phyloP scores from a whole-genome alignment of 2,113 vertebrate species.

The Percina caprodes region DNA sequence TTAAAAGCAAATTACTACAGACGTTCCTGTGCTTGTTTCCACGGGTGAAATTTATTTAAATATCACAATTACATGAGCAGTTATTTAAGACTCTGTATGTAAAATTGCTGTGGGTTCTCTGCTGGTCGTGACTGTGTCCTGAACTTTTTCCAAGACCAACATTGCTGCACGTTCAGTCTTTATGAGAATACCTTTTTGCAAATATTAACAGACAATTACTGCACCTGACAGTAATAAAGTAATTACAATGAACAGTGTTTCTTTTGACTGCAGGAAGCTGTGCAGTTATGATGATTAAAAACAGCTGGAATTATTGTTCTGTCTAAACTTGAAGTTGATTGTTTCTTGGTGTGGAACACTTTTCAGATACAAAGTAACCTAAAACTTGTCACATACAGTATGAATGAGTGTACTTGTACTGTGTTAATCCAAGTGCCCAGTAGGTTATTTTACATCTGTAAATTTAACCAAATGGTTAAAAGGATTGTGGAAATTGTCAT shows the following conservation, averaged over 20 bases:
- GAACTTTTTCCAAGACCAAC: neutral
- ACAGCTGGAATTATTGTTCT: neutral
- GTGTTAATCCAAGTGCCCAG: no score
- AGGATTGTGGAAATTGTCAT: neutral
- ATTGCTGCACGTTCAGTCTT: neutral
- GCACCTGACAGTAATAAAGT: neutral
- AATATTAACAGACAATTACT: neutral
- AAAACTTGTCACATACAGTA: neutral
- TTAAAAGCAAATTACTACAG: neutral
- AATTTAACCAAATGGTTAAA: neutral
- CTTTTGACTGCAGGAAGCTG: neutral
- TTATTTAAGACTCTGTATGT: neutral
- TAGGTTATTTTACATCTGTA: neutral
- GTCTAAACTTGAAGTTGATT: neutral
- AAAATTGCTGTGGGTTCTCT: neutral
- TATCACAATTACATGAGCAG: neutral
- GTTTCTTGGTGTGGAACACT: neutral
- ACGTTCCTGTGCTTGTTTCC: neutral
- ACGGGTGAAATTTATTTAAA: neutral
- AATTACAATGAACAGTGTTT: neutral
- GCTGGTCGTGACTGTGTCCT: neutral
- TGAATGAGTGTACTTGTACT: no score
- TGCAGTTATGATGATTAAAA: neutral
- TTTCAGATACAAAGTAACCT: neutral
- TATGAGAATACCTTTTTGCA: neutral